These are phyloP conservation scores for Colinus virginianus DNA, from an alignment of 2,113 vertebrate genomes.

Conservation along the genomic window DNA sequence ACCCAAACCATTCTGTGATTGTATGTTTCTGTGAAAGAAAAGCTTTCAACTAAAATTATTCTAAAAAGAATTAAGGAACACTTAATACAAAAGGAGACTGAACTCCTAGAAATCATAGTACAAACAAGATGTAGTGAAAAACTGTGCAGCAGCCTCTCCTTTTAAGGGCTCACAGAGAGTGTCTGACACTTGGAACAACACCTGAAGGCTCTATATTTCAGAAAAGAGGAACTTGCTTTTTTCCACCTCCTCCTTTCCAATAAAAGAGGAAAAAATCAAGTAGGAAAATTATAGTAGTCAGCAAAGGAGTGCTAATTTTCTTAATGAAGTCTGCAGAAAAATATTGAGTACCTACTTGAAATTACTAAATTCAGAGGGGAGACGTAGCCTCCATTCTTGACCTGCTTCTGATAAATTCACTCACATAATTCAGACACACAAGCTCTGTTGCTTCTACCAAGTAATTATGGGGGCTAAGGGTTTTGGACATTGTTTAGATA, in stretches of 20 bases:
- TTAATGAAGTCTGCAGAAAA: neutral
- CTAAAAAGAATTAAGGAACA: neutral
- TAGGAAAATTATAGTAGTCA: neutral
- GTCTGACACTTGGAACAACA: neutral
- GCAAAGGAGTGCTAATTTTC: neutral
- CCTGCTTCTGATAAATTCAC: neutral
- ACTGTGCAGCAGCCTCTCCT: accelerated
- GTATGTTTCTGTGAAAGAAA: neutral
- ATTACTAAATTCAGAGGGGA: neutral
- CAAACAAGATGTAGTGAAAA: neutral
- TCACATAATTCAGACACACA: accelerated
- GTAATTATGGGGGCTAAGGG: neutral
- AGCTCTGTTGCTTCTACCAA: neutral
- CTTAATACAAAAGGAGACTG: neutral
- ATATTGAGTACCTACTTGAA: neutral
- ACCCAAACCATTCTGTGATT: neutral
- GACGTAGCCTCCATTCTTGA: neutral
- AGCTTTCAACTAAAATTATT: neutral
- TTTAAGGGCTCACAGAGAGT: neutral
- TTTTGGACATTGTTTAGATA: neutral
- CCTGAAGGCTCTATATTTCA: neutral
- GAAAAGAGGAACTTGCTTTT: neutral
- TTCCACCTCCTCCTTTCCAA: neutral
- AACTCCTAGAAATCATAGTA: neutral
- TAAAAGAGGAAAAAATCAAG: neutral